These are phyloP conservation scores for Macrotrachela quadricornifera DNA, from an alignment of 1,140 invertebrate species.

Conservation along the genomic window DNA sequence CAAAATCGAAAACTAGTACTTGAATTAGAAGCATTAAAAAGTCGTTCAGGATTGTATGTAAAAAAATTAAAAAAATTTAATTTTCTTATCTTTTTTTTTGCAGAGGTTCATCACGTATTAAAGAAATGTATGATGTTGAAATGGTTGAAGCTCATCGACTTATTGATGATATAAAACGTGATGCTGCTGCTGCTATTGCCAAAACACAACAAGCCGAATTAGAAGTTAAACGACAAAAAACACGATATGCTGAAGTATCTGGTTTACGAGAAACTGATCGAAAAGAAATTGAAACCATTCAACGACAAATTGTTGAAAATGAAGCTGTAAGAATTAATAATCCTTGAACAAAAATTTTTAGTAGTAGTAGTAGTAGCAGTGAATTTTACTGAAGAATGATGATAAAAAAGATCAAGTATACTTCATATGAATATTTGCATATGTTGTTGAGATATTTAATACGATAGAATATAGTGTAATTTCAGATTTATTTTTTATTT, in stretches of 20 bases:
- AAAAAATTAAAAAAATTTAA: neutral
- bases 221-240: neutral
- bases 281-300: conserved; percentile 28
- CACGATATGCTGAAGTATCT: neutral
- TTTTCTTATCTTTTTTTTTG: neutral
- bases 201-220: neutral
- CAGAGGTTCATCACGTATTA: conserved; percentile 20
- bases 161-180: conserved; percentile 20
- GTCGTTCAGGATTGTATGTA: neutral
- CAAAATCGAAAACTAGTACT: neutral
- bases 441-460: no score
- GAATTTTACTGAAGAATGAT: no score
- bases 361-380: neutral
- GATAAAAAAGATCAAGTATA: no score
- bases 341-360: neutral
- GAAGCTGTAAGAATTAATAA: conserved; percentile 22
- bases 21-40: neutral
- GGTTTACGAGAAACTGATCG: conserved; percentile 19
- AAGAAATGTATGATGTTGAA: conserved; percentile 33
- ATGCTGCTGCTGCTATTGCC: conserved; percentile 16
- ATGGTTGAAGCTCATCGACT: conserved; percentile 21
- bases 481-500: no score
- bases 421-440: no score
- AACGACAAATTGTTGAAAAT: conserved; percentile 32
- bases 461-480: no score